These are phyloP conservation scores for Drosophila pseudotalamancana DNA, from an alignment of 2,888 invertebrate genomes.

Conservation along the genomic window DNA sequence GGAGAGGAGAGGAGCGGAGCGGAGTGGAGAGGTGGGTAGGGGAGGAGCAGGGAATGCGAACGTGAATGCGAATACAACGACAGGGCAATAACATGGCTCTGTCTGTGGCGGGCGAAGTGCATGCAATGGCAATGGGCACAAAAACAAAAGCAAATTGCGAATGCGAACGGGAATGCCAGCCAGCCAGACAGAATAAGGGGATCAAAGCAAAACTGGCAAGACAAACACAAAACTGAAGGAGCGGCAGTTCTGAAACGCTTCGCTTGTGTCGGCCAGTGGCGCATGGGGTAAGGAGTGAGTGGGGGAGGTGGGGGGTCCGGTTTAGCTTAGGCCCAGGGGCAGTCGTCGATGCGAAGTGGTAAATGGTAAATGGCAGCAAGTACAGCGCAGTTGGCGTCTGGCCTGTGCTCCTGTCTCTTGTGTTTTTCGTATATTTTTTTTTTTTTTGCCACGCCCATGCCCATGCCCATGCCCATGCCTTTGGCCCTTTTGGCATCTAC, in stretches of 20 bases:
- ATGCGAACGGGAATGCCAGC: conserved; percentile 22
- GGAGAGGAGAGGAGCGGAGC: neutral
- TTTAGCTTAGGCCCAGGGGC: conserved; percentile 22
- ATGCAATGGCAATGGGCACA: conserved; percentile 74
- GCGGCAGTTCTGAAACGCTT: conserved; percentile 29
- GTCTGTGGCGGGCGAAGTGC: conserved; percentile 74
- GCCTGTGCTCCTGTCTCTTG: conserved; percentile 75
- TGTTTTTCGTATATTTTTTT: conserved; percentile 6
- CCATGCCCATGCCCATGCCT: conserved; percentile 15
- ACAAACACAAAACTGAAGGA: conserved; percentile 51
- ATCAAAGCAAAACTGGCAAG: conserved; percentile 73
- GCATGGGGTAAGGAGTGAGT: neutral
- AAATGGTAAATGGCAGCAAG: conserved; percentile 41
- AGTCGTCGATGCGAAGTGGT: conserved; percentile 49
- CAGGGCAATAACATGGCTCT: conserved; percentile 43
- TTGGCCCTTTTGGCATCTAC: conserved; percentile 42
- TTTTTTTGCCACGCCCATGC: conserved; percentile 62
- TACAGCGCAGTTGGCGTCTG: conserved; percentile 42
- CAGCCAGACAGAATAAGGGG: conserved; percentile 74
- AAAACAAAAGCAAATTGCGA: conserved; percentile 61
- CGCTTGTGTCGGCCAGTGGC: neutral
- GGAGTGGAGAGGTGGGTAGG: neutral
- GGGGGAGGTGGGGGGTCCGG: neutral
- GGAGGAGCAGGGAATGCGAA: neutral
- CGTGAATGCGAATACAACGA: conserved; percentile 20